Evolutionary conservation across 2,797 vertebrate species (phyloP).

Genomic region (Eptatretus atami): DNA sequence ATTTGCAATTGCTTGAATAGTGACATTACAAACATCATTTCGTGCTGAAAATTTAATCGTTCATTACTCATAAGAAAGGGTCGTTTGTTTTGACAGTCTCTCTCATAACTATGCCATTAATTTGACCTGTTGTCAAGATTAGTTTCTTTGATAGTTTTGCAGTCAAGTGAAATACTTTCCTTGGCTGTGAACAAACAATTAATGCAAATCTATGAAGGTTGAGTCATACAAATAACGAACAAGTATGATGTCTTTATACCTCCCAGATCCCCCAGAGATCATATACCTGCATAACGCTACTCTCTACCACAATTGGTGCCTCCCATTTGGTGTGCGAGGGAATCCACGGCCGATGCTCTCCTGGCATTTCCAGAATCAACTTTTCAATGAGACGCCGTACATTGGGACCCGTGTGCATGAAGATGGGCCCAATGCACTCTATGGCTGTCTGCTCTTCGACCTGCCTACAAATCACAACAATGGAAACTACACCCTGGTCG

Average conservation of each 20-base stretch:
- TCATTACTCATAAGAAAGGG: too few relatives aligned
- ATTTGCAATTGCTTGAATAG: too few relatives aligned
- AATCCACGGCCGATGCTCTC: slow-evolving; percentile 53
- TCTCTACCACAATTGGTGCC: slow-evolving; percentile 56
- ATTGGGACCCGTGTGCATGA: slow-evolving; percentile 32
- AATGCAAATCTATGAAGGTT: too few relatives aligned
- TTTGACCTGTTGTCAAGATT: too few relatives aligned
- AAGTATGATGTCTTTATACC: background rate
- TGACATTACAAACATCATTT: too few relatives aligned
- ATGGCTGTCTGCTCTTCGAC: slow-evolving; percentile 73
- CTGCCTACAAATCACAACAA: slow-evolving; percentile 88
- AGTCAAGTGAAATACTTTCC: too few relatives aligned
- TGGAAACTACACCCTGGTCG: slow-evolving; percentile 80
- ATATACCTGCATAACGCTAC: slow-evolving; percentile 52
- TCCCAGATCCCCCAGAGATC: slow-evolving; percentile 54
- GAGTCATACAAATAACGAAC: too few relatives aligned
- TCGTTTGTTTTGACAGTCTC: too few relatives aligned
- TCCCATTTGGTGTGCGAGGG: slow-evolving; percentile 61
- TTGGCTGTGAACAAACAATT: too few relatives aligned
- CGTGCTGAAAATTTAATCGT: too few relatives aligned
- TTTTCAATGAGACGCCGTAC: slow-evolving; percentile 21
- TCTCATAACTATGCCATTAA: too few relatives aligned
- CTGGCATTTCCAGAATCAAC: slow-evolving; percentile 46
- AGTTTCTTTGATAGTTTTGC: too few relatives aligned
- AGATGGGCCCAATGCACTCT: slow-evolving; percentile 34